Percentiles rank a stretch among this genome's conserved stretches.
Conservation (phyloP, 1,140 invertebrate genomes). For the Aphidius ervi region DNA sequence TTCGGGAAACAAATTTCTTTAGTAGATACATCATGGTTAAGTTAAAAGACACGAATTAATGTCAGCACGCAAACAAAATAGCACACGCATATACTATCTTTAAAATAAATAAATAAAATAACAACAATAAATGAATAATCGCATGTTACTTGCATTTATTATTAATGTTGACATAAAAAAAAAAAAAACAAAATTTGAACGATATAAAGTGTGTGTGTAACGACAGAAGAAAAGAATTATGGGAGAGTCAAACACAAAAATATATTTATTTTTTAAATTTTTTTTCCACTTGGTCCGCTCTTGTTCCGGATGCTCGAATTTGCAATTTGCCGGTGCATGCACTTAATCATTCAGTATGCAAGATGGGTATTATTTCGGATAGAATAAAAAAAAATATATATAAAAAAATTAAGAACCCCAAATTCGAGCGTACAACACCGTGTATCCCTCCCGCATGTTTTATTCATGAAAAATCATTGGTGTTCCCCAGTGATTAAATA, state of each 20-base stretch:
- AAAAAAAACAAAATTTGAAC: not conserved
- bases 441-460: not conserved
- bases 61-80: no score
- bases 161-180: no score
- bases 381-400: constrained; percentile 5
- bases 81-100: not conserved
- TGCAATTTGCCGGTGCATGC: constrained; percentile 20
- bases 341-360: constrained; percentile 15
- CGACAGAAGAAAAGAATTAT: not conserved
- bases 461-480: not conserved
- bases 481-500: not conserved
- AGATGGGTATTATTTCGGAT: not conserved
- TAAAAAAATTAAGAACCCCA: constrained; percentile 1
- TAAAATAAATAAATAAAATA: not conserved
- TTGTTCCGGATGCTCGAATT: constrained; percentile 13
- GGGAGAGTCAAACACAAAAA: not conserved
- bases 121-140: no score
- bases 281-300: not conserved
- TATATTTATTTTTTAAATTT: constrained; percentile 1
- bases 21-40: not conserved
- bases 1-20: constrained; percentile 17
- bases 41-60: not conserved
- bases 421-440: constrained; percentile 3
- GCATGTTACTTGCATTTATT: no score
- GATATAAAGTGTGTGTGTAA: no score